Base-by-base conservation (phyloP, 1,140 invertebrate genomes). In the Thaumetopoea pityocampa region DNA sequence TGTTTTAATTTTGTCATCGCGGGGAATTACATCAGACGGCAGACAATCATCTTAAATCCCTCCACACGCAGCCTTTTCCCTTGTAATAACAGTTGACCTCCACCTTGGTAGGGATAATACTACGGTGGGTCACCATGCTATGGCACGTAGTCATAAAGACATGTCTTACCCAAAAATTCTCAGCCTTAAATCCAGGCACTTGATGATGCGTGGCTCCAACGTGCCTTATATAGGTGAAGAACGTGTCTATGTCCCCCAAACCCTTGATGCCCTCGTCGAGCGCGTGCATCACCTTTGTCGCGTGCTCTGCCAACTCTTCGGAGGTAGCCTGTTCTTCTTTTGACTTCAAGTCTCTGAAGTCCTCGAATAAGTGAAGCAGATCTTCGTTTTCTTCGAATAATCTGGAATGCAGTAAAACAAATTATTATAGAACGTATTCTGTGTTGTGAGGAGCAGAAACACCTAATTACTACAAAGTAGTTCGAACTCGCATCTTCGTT, bases 311-410 rank as follows among this genome's bases (percentile, higher is more conserved):
- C 19, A 97, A 71, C 77, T 95, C 93, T 66, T 91, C 86, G 45
- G 91, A 93, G 44, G 89, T 88, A 16, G 90, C 89, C 57, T 94
- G 93, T 33, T 92, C 89, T 51, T 96, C 93, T 42, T 90, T 89
- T 0, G 93, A 94, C 34, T 90, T 89, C 30, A 94, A 77, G 40
- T 92, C 88, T 20, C 89, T 87, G 67, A 96, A 95, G 72, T 93
- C 93, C 23, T 90, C 88, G 73, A 97, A 97, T 55, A 96, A 86
- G 14, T 89, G 85, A 5, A 95, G 83, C 1, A 96, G 82, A 18
- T 96, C 94, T 28, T 87, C 84, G 65, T 96, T 93, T 52, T 95
- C 92, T 76, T 97, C 94, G 77, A 97, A 97, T 55, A 97, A 86
- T 79, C 95, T 96, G 88, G 10, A 71, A 66, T n/a, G n/a, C n/a